Base-by-base conservation (phyloP, 2,113 vertebrate species). In the Microcebus murinus region DNA sequence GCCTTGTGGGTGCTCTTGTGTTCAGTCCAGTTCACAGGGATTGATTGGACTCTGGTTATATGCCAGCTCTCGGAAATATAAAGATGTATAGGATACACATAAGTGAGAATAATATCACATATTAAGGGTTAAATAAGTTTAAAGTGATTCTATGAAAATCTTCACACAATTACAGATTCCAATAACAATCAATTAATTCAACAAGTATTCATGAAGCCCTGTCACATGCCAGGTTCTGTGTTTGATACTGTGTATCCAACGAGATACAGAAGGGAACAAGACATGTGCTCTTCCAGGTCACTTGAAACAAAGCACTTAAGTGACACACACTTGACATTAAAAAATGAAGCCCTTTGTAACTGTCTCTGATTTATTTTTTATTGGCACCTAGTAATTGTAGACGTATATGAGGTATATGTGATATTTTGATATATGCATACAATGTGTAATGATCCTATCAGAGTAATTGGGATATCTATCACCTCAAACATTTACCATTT, bases 281-380 rank as follows among this genome's bases (percentile, higher is more conserved):
- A 59, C 25, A 39, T 12, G 21, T 11, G 15, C 6, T 79, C 61
- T 83, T 94, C 29, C 65, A 84, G 85, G 59, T 63, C 68, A 80
- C 50, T 52, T 92, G 80, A 45, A 93, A 61, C 59, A 50, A 65
- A 95, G 34, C 74, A 9, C 31, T 68, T 65, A 55, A 79, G 23
- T 74, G 63, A 83, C 80, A 84, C 39, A 48, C 65, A 87, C 36
- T 94, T 98, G 94, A 90, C 50, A 85, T 55, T 81, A 52, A 70
- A 87, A 45, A 48, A 68, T 55, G 50, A 74, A 42, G 50, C 23
- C 29, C 4, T 93, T 93, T 50, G 67, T 57, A 91, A 91, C 93
- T 45, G 4, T 95, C 92, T 95, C 52, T 63, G 59, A 52, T 96
- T 93, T 95, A 92, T 87, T 94, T 97, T 89, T 71, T 36, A 39